These are phyloP conservation scores for Melanostoma mellinum DNA, from an alignment of 2,888 invertebrate species.

Conservation along the genomic window DNA sequence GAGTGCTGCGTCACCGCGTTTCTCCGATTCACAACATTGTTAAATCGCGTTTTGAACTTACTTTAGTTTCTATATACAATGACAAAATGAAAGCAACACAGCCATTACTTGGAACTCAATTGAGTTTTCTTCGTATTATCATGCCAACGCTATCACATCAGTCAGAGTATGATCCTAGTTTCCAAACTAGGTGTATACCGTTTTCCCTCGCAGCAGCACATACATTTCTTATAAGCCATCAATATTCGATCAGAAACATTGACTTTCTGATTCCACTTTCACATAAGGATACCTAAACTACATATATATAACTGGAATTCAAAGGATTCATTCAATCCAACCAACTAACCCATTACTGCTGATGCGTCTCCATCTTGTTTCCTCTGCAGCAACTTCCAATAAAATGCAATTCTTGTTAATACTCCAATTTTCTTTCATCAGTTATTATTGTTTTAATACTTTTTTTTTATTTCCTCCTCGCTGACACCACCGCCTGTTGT, in stretches of 20 bases:
- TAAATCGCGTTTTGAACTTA: no score
- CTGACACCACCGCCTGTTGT: background rate
- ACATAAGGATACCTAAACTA: background rate
- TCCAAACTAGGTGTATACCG: no score
- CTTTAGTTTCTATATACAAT: no score
- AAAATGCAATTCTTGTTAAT: conserved; percentile 60
- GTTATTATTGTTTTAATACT: conserved; percentile 24
- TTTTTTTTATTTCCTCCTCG: background rate
- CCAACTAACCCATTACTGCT: background rate
- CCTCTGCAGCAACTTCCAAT: background rate
- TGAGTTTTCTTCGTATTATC: no score
- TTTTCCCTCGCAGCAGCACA: no score
- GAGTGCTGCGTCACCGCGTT: no score
- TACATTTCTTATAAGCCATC: conserved; percentile 1
- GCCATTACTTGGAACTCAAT: no score
- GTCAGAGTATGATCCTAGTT: no score
- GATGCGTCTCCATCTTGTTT: no score
- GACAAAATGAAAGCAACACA: no score
- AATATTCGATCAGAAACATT: conserved; percentile 16
- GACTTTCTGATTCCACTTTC: background rate
- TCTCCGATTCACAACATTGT: no score
- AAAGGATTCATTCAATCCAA: background rate
- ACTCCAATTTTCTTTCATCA: conserved; percentile 51
- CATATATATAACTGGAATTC: background rate
- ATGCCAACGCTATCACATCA: no score